Conservation (phyloP, 2,888 invertebrate genomes). For the Zele albiditarsus region DNA sequence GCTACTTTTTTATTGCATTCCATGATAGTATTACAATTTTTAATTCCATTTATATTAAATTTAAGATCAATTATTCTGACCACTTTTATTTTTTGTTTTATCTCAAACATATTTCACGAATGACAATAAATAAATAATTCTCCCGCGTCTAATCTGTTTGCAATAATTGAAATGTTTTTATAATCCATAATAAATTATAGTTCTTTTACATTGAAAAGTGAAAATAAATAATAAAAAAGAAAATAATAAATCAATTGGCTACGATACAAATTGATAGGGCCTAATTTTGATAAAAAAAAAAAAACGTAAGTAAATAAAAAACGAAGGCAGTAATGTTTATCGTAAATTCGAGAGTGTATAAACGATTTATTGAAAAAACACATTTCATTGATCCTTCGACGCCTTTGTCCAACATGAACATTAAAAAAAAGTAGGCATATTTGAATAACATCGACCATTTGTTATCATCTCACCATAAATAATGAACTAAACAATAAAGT, state of each 20-base stretch:
- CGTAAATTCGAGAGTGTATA: background rate
- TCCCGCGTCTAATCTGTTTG: background rate
- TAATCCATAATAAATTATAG: background rate
- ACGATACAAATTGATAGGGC: slow-evolving; percentile 19
- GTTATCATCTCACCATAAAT: background rate
- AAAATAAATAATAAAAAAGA: slow-evolving; percentile 28
- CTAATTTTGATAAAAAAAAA: slow-evolving; percentile 23
- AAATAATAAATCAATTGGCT: slow-evolving; percentile 28
- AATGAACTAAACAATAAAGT: background rate
- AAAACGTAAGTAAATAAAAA: background rate
- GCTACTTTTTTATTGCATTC: background rate
- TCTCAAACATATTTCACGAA: slow-evolving; percentile 14
- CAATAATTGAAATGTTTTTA: background rate
- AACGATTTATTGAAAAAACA: background rate
- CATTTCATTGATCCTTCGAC: background rate
- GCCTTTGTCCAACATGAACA: background rate
- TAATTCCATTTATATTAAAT: background rate
- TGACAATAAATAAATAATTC: slow-evolving; percentile 34
- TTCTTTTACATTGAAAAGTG: background rate
- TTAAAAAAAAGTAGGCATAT: slow-evolving; percentile 1
- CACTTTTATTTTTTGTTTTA: background rate
- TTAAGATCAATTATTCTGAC: background rate
- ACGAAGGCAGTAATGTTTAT: background rate
- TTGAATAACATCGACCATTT: background rate
- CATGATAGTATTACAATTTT: background rate